A percentile compares a stretch with the other conserved stretches of the same genome.
Evolutionary conservation across 2,113 vertebrate genomes (phyloP).

Genomic region (Spilogale gracilis): DNA sequence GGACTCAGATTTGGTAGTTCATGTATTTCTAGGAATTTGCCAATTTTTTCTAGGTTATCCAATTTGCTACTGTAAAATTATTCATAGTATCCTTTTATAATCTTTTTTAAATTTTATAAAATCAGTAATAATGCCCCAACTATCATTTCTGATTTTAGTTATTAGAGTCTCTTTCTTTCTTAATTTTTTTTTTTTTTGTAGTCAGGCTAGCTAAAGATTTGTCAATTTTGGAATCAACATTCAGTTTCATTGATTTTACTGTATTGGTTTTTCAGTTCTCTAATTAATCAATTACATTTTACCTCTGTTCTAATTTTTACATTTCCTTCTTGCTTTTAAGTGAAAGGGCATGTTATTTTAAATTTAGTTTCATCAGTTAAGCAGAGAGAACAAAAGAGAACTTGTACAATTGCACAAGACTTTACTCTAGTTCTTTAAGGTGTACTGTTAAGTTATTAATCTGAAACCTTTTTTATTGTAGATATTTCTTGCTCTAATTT

Average conservation of each 20-base stretch:
- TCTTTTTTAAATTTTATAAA: not conserved
- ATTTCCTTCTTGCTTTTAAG: not conserved
- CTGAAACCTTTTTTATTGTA: not conserved
- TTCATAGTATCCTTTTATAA: not conserved
- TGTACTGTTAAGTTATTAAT: not conserved
- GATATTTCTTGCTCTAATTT: not conserved
- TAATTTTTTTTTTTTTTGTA: not conserved
- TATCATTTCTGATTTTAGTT: not conserved
- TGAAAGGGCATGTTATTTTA: not conserved
- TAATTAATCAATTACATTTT: not conserved
- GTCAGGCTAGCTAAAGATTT: not conserved
- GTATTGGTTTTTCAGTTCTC: not conserved
- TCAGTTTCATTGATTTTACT: not conserved
- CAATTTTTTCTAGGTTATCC: not conserved
- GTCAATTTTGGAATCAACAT: not conserved
- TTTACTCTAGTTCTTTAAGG: not conserved
- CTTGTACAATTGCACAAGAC: not conserved
- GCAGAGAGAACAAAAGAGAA: not conserved
- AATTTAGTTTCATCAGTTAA: conserved; percentile 7
- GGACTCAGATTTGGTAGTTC: not conserved
- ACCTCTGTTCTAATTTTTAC: not conserved
- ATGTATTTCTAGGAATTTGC: not conserved
- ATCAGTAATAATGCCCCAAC: not conserved
- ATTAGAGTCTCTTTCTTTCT: not conserved
- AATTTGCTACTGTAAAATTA: not conserved